phyloP scores from a whole-genome alignment of 2,113 vertebrate genomes.

The Nicator chloris region DNA sequence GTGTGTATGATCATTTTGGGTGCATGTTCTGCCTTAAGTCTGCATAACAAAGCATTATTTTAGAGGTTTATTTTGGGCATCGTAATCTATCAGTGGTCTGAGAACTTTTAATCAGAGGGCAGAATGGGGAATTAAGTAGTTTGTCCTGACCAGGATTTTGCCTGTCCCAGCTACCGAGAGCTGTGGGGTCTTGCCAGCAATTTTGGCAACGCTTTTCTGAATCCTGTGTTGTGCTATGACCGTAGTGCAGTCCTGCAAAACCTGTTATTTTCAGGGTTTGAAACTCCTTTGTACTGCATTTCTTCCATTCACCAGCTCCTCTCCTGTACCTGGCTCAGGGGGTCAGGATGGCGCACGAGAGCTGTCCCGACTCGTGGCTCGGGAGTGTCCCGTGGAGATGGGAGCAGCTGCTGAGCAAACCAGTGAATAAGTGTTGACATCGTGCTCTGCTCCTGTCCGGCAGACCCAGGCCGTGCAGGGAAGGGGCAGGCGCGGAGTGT shows the following conservation, averaged over 20 bases:
- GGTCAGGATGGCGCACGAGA: fast-evolving
- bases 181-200: not conserved
- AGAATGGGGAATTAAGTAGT: not conserved
- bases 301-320: not conserved
- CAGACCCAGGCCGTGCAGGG: not conserved
- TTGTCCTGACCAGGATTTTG: not conserved
- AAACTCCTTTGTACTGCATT: not conserved
- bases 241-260: not conserved
- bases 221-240: not conserved
- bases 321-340: not conserved
- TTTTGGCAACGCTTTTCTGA: not conserved
- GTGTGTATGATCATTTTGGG: not conserved
- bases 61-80: not conserved
- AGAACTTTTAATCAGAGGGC: not conserved
- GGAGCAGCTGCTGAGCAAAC: not conserved
- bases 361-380: fast-evolving
- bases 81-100: not conserved
- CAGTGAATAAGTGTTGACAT: fast-evolving
- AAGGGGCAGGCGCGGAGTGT: fast-evolving
- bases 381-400: fast-evolving
- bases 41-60: not conserved
- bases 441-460: not conserved
- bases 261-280: not conserved
- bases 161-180: not conserved
- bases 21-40: not conserved